Percentiles rank a stretch among this genome's conserved stretches.
phyloP scores from a whole-genome alignment of 1,140 invertebrate species.

The Phocides pigmalion region DNA sequence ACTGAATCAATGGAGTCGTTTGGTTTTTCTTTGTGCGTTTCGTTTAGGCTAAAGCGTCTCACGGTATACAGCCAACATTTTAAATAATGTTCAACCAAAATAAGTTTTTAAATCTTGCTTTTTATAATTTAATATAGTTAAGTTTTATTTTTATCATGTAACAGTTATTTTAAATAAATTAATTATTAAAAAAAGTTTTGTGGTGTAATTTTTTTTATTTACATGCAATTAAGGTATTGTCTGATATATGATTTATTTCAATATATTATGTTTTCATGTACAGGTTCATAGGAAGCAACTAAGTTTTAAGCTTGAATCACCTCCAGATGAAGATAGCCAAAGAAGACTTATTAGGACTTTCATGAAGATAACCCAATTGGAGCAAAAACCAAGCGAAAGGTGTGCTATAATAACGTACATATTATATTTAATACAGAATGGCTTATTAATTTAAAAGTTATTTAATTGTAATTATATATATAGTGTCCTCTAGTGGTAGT shows the following conservation, averaged over 20 bases:
- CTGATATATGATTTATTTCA: neutral
- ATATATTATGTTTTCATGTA: conserved; percentile 35
- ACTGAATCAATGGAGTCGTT: conserved; percentile 61
- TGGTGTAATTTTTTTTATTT: neutral
- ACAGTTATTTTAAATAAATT: no score
- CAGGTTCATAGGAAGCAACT: conserved; percentile 54
- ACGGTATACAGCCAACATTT: neutral
- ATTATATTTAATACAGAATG: neutral
- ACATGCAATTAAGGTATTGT: neutral
- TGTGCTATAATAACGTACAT: conserved; percentile 12
- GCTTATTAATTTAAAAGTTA: neutral
- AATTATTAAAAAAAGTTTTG: neutral
- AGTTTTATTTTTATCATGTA: no score
- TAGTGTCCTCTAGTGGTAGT: neutral
- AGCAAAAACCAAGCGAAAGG: conserved; percentile 52
- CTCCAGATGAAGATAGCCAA: conserved; percentile 59
- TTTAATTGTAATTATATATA: neutral
- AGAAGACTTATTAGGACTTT: conserved; percentile 58
- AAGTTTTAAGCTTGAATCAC: conserved; percentile 55
- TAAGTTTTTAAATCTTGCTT: no score
- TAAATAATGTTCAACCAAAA: no score
- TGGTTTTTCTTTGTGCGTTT: conserved; percentile 3
- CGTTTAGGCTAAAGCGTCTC: neutral
- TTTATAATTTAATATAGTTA: no score
- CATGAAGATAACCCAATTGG: conserved; percentile 58